These are phyloP conservation scores for Pantala flavescens DNA, from an alignment of 1,140 invertebrate genomes.

Conservation along the genomic window DNA sequence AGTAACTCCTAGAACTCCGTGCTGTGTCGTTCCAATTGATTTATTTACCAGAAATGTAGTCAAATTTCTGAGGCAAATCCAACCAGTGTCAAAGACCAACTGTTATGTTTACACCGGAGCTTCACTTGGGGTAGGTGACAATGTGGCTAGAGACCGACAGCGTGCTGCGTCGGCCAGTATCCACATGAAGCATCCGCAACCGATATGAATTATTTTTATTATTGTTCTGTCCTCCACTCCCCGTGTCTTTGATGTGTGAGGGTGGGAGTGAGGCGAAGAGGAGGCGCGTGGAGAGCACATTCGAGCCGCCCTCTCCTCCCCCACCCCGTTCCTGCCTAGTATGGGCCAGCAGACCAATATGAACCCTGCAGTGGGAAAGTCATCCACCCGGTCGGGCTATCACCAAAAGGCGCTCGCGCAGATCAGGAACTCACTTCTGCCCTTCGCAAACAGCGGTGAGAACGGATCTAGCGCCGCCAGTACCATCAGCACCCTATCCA, in stretches of 20 bases:
- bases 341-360: conserved; percentile 19
- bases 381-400: conserved; percentile 36
- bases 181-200: background rate
- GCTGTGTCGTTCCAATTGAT: too few species aligned
- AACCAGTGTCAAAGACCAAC: too few species aligned
- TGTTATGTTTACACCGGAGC: background rate
- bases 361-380: conserved; percentile 16
- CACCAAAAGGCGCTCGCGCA: conserved; percentile 78
- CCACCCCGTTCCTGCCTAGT: conserved; percentile 11
- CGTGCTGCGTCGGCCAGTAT: background rate
- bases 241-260: background rate
- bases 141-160: background rate
- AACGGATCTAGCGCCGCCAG: conserved; percentile 61
- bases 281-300: background rate
- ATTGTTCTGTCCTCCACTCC: background rate
- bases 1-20: too few species aligned
- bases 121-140: background rate
- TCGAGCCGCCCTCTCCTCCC: background rate
- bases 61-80: background rate
- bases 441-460: conserved; percentile 64
- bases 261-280: background rate
- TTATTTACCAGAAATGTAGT: background rate
- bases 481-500: conserved; percentile 56
- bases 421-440: conserved; percentile 73
- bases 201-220: background rate